Base-by-base conservation (phyloP, 2,113 vertebrate species). In the Eulacestoma nigropectus region DNA sequence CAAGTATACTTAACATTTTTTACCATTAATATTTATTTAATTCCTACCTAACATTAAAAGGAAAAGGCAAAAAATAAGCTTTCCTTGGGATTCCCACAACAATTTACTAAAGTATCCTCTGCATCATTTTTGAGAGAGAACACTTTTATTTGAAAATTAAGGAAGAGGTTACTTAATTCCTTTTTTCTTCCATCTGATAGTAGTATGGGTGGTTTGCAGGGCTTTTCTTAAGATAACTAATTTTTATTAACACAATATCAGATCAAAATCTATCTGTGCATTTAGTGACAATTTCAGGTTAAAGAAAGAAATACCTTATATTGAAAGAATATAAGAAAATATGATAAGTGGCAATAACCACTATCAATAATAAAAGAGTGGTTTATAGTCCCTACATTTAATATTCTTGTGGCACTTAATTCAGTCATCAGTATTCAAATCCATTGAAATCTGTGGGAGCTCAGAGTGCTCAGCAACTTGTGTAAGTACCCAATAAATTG, bases 341-440 rank as follows among this genome's bases (percentile, higher is more conserved):
- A 46, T 60, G 21, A 27, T 64, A 95, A 94, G 27, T 68, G 53
- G 73, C 17, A 94, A 80, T 89, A 95, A 94, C n/a, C 70, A 35
- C 18, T 95, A 69, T 62, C 44, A 84, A 53, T 53, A 95, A 81
- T 59, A 30, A 91, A 15, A 46, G 50, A 84, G 16, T 95, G 85
- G 64, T 52, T 87, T 92, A 87, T 85, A 90, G 94, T 88, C 20
- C 68, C 41, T 20, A 67, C 10, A 59, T 88, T 75, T 74, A 79
- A 90, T 86, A 82, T 80, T 87, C 89, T 72, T 55, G 41, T 62
- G 30, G 20, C 21, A 68, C 41, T 94, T 85, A 95, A 95, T 93
- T 95, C 84, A 89, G 70, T 49, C 81, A 95, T 90, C 84, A 96
- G 84, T 89, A 97, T 91, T 91, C 89, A 95, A 96, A 95, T 87